Evolutionary conservation across 2,113 vertebrate genomes (phyloP).

Genomic region (Gallinago paraguaiae): DNA sequence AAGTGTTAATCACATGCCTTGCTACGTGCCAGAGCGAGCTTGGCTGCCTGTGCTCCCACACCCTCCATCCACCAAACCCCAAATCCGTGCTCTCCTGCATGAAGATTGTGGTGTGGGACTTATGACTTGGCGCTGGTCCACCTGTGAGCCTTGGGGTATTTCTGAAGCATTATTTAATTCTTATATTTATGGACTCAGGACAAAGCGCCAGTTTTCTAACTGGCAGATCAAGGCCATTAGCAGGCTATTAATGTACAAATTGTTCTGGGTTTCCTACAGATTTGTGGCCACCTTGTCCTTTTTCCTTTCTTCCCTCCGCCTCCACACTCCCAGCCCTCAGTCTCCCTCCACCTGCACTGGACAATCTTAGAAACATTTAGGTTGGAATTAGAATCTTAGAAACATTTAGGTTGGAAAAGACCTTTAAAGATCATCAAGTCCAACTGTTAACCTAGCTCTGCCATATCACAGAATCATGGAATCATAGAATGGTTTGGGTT

Average conservation of each 20-base stretch:
- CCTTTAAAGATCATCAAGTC: background rate
- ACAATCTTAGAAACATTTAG: background rate
- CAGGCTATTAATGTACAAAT: background rate
- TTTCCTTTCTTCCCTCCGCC: background rate
- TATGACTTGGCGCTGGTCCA: background rate
- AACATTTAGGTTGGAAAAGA: background rate
- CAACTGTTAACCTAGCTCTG: background rate
- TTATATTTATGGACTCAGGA: background rate
- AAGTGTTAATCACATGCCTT: accelerated
- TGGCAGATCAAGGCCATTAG: background rate
- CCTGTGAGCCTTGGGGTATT: background rate
- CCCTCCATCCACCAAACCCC: background rate
- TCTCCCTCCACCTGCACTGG: background rate
- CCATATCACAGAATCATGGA: background rate
- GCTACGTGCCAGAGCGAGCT: accelerated
- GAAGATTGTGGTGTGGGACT: background rate
- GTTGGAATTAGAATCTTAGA: background rate
- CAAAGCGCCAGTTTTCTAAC: background rate
- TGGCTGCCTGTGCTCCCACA: background rate
- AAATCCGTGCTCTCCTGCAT: accelerated
- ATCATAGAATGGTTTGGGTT: background rate
- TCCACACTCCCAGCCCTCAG: background rate
- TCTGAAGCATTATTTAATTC: background rate
- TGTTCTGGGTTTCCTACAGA: background rate
- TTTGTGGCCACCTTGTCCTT: background rate